phyloP scores from a whole-genome alignment of 2,797 vertebrate genomes.

The Karalla daura region DNA sequence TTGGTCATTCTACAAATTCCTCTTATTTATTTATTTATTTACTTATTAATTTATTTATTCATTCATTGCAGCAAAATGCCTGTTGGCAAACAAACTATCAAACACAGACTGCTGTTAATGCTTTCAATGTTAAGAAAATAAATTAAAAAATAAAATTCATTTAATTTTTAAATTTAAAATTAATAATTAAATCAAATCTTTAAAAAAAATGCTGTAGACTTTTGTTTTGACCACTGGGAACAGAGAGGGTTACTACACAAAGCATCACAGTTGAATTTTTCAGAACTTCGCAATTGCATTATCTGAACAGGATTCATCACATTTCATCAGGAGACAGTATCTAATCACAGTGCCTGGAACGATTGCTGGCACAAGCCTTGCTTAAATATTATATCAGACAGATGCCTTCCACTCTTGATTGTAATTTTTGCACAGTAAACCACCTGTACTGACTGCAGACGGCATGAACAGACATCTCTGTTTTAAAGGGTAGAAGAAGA shows the following conservation, averaged over 20 bases:
- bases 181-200: no score
- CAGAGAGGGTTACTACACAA: not conserved
- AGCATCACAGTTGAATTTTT: not conserved
- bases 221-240: not conserved
- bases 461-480: not conserved
- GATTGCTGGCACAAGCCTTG: not conserved
- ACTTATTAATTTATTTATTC: no score
- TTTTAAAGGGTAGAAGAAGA: not conserved
- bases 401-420: not conserved
- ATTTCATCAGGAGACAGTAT: not conserved
- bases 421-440: no score
- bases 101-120: no score
- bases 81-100: no score
- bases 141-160: no score
- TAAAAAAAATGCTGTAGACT: not conserved
- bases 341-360: not conserved
- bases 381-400: not conserved
- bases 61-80: no score
- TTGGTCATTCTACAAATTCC: no score
- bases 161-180: no score
- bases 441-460: not conserved
- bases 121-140: no score
- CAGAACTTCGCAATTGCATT: no score
- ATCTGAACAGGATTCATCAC: not conserved
- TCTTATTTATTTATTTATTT: no score